phyloP scores from a whole-genome alignment of 2,113 vertebrate species.

The Redunca redunca region DNA sequence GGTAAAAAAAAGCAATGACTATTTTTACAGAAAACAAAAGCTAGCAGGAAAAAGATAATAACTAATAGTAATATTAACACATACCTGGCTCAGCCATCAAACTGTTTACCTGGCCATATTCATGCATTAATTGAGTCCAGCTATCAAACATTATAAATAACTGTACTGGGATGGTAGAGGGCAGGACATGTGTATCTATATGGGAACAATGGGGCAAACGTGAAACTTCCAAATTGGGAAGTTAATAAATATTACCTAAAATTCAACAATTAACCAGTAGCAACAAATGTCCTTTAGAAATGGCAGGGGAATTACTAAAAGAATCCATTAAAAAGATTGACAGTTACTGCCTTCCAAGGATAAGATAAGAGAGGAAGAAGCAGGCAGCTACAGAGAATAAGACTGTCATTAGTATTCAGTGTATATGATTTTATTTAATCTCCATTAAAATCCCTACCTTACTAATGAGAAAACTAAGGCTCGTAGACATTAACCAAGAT shows the following conservation, averaged over 20 bases:
- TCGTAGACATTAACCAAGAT: not conserved
- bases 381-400: not conserved
- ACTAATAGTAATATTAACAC: not conserved
- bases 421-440: not conserved
- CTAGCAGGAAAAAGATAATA: not conserved
- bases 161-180: accelerated
- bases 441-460: not conserved
- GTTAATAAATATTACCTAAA: not conserved
- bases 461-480: not conserved
- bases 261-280: not conserved
- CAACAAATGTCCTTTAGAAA: not conserved
- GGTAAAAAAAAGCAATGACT: not conserved
- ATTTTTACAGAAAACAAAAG: not conserved
- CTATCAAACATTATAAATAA: not conserved
- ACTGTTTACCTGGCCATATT: not conserved
- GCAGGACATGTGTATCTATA: not conserved
- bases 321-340: not conserved
- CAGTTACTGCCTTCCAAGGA: not conserved
- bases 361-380: not conserved
- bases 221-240: not conserved
- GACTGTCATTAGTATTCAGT: not conserved
- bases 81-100: not conserved
- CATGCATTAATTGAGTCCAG: not conserved
- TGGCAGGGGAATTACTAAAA: not conserved
- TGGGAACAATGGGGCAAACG: not conserved